A percentile compares a stretch with the other conserved stretches of the same genome.
phyloP scores from a whole-genome alignment of 2,113 vertebrate species.

The Turnix velox region DNA sequence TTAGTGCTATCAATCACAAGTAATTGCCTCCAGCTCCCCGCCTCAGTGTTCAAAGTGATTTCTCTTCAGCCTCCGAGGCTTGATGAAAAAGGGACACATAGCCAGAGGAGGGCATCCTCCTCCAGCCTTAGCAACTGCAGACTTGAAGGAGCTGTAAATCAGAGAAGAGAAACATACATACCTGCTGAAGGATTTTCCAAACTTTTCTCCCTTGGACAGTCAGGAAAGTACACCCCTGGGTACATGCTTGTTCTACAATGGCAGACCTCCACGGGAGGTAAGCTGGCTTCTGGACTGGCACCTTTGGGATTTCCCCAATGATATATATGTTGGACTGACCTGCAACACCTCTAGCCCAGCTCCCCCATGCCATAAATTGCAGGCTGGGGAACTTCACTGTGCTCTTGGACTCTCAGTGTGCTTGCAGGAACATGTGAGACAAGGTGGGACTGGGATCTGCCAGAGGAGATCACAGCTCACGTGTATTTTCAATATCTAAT shows the following conservation, averaged over 20 bases:
- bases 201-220: neutral
- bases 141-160: neutral
- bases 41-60: conserved; percentile 72
- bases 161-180: neutral
- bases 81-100: conserved; percentile 2
- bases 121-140: conserved; percentile 37
- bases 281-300: neutral
- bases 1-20: conserved; percentile 81
- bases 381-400: neutral
- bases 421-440: fast-evolving
- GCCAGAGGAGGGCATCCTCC: conserved; percentile 71
- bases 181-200: neutral
- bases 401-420: neutral
- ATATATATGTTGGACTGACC: neutral
- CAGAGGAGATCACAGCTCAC: neutral
- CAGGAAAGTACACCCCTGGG: neutral
- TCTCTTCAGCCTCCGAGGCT: conserved; percentile 47
- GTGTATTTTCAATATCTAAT: neutral
- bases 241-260: neutral
- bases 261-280: neutral
- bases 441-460: neutral
- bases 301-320: neutral
- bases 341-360: neutral
- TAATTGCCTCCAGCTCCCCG: conserved; percentile 75
- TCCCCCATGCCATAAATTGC: fast-evolving